phyloP scores from a whole-genome alignment of 2,797 vertebrate species.

The Percopsis omiscomaycus region DNA sequence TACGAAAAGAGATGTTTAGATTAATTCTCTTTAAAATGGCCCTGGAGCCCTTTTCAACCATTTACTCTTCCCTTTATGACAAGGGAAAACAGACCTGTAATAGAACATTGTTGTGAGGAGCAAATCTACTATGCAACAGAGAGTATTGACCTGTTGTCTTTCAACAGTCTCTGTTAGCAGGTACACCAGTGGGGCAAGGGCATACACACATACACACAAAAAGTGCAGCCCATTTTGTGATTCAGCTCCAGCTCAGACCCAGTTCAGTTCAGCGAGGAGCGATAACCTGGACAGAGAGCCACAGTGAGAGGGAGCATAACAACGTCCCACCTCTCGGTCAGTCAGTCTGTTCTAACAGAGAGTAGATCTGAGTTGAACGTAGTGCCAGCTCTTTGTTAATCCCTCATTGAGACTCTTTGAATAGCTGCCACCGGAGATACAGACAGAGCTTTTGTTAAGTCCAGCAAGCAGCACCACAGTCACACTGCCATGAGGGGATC shows the following conservation, averaged over 20 bases:
- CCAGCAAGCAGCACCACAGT: slow-evolving; percentile 17
- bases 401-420: slow-evolving; percentile 58
- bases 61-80: no score
- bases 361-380: slow-evolving; percentile 29
- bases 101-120: neutral
- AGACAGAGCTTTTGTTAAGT: slow-evolving; percentile 56
- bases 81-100: no score
- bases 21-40: no score
- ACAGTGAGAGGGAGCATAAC: slow-evolving; percentile 21
- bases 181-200: no score
- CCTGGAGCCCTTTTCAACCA: no score
- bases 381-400: slow-evolving; percentile 47
- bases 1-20: no score
- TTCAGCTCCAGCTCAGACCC: slow-evolving; percentile 13
- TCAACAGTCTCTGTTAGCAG: slow-evolving; percentile 19
- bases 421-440: slow-evolving; percentile 53
- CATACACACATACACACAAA: neutral
- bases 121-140: slow-evolving; percentile 19
- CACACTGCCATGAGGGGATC: slow-evolving; percentile 5
- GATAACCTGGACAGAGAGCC: slow-evolving; percentile 19
- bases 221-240: slow-evolving; percentile 14
- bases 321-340: slow-evolving; percentile 23
- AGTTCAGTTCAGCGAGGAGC: slow-evolving; percentile 11
- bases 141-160: neutral
- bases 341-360: no score